Evolutionary conservation across 2,797 vertebrate genomes (phyloP).

Genomic region (Scomberomorus guttatus): DNA sequence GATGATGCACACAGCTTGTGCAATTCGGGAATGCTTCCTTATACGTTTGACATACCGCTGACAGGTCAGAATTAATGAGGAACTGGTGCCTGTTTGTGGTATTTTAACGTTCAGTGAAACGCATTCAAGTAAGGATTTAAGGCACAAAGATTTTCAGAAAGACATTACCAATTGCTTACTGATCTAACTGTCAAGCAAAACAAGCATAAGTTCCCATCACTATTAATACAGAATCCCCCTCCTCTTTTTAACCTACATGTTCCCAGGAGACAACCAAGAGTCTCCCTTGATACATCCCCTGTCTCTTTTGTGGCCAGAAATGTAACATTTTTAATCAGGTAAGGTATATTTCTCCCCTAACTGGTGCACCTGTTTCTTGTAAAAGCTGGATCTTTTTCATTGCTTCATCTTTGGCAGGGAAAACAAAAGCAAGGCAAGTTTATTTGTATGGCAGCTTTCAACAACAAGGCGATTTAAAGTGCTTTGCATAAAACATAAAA

Average conservation of each 20-base stretch:
- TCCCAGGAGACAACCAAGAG: not conserved
- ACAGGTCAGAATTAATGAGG: not conserved
- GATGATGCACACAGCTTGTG: not conserved
- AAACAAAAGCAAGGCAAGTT: constrained; percentile 1
- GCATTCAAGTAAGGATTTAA: too few relatives aligned
- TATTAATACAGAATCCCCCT: not conserved
- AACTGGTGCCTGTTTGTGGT: not conserved
- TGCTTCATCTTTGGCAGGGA: not conserved
- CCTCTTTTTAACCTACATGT: not conserved
- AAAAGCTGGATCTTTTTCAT: constrained; percentile 3
- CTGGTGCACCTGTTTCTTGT: not conserved
- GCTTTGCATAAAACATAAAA: too few relatives aligned
- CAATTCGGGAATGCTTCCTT: not conserved
- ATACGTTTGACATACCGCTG: not conserved
- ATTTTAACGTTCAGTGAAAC: not conserved
- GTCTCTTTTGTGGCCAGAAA: not conserved
- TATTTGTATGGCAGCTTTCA: too few relatives aligned
- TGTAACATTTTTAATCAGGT: not conserved
- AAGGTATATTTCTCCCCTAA: not conserved
- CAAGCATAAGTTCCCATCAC: not conserved
- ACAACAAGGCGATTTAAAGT: too few relatives aligned
- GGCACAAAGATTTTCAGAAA: not conserved
- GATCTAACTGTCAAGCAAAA: not conserved
- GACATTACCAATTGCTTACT: not conserved
- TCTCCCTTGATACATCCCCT: not conserved